Conservation (phyloP, 2,888 invertebrate species). For the Nemoura dubitans region DNA sequence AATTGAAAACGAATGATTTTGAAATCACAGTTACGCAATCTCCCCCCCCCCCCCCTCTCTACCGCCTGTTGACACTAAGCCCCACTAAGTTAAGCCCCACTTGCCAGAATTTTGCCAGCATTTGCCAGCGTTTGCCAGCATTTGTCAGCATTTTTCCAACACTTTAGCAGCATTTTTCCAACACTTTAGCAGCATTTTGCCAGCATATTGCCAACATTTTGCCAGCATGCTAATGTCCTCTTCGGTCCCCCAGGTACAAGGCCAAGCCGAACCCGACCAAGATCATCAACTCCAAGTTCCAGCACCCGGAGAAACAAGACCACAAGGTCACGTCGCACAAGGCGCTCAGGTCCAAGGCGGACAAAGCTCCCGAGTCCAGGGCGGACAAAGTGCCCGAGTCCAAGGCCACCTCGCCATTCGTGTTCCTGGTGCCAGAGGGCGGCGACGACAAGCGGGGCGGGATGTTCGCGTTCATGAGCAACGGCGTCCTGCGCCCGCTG, state of each 20-base stretch:
- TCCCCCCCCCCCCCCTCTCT: too few relatives aligned
- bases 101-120: too few relatives aligned
- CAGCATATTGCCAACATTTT: too few relatives aligned
- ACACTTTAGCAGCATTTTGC: too few relatives aligned
- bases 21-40: too few relatives aligned
- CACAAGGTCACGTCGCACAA: neutral
- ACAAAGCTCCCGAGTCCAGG: neutral
- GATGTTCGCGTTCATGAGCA: constrained; percentile 4
- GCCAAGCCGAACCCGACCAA: neutral
- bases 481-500: neutral
- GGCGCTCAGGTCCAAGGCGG: neutral
- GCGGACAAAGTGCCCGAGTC: neutral
- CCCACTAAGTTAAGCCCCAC: too few relatives aligned
- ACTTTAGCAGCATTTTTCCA: too few relatives aligned
- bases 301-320: neutral
- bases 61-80: too few relatives aligned
- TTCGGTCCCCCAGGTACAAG: neutral
- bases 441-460: neutral
- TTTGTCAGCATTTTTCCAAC: too few relatives aligned
- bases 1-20: too few relatives aligned
- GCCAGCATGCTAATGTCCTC: too few relatives aligned
- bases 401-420: neutral
- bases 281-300: neutral
- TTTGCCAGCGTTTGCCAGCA: too few relatives aligned
- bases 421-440: neutral